Evolutionary conservation across 2,888 invertebrate species (phyloP), one percentile per base, ranked within the genome.

Genomic region (Podotricha telesiphe): DNA sequence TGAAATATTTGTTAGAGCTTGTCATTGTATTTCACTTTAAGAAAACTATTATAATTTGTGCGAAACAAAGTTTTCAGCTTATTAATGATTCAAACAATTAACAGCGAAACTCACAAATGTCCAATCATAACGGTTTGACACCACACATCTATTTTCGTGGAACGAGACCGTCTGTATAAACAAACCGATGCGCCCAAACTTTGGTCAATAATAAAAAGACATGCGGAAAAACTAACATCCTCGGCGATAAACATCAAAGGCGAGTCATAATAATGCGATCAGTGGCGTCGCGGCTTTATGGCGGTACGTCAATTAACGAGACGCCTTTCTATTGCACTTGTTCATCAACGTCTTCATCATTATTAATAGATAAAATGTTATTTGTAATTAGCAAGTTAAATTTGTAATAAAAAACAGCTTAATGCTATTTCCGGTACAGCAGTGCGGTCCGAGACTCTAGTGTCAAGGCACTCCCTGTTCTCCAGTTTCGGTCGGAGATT

Each of bases 201-300:
- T 91, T 89, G 84, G 86, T 86, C 91, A 91, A 92, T 91, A 87
- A 91, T 91, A 92, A 93, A 92, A 92, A 92, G 89, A 86, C 89
- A 90, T 90, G 91, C 90, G 91, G 92, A 91, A 92, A 92, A 92
- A 93, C 92, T 92, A 93, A 93, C 93, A 93, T 92, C 92, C 92
- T 91, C 82, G 81, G 76, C 83, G 80, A 83, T 91, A 88, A 89
- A 92, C 82, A 82, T 93, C 92, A 93, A 93, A 92, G 89, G 80
- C 74, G 56, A 74, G 71, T 80, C 86, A 84, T 88, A 86, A 90
- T 90, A 88, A 86, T 88, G 85, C 85, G 85, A 91, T 91, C 91
- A 90, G 87, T 91, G 86, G 81, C 82, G 84, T 79, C 80, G 82
- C 80, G 80, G 75, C 86, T 85, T 87, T 86, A 88, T 86, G 82